Evolutionary conservation across 2,113 vertebrate genomes (phyloP).

Genomic region (Sakesphorus luctuosus): DNA sequence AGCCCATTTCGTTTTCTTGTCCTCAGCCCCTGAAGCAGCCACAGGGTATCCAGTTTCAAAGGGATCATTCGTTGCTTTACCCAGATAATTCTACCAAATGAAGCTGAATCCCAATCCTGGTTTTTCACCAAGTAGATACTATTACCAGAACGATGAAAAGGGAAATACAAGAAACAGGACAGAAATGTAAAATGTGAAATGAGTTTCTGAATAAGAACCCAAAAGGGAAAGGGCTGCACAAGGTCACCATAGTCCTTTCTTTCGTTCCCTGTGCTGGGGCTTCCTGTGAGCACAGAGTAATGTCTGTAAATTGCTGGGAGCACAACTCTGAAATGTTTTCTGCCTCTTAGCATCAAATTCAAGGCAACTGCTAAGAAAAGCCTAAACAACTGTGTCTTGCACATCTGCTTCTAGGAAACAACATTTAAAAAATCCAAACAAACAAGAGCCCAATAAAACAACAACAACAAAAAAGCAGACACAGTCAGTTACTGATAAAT

Average conservation of each 20-base stretch:
- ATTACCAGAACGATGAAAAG: neutral
- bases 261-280: neutral
- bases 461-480: neutral
- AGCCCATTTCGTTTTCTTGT: neutral
- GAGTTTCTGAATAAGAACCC: neutral
- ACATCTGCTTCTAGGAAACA: neutral
- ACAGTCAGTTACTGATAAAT: neutral
- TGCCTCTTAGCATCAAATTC: neutral
- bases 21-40: neutral
- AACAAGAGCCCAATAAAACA: neutral
- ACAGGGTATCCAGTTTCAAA: neutral
- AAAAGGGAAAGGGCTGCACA: neutral
- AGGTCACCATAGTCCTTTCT: neutral
- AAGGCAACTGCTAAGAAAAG: neutral
- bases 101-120: neutral
- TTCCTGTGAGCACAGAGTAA: neutral
- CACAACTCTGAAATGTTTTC: neutral
- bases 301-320: neutral
- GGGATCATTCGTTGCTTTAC: neutral
- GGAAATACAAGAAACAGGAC: neutral
- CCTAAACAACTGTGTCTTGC: neutral
- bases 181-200: neutral
- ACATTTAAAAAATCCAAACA: neutral
- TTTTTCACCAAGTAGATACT: neutral
- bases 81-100: neutral